Conservation (phyloP, 2,113 vertebrate species). For the Lipophrys pholis region DNA sequence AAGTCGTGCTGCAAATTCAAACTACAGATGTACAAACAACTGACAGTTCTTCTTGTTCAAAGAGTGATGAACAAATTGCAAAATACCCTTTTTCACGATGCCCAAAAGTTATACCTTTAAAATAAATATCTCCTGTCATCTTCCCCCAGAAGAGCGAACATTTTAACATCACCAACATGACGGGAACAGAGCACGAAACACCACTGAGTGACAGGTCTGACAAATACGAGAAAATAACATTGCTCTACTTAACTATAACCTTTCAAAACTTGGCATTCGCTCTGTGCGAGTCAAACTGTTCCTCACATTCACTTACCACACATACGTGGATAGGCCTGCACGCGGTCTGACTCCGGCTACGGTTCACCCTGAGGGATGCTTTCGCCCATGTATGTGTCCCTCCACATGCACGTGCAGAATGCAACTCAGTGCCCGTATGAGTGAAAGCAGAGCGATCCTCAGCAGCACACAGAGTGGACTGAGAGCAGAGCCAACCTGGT, state of each 20-base stretch:
- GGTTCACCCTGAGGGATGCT: constrained; percentile 51
- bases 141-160: constrained; percentile 1
- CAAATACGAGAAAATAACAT: neutral
- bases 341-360: constrained; percentile 46
- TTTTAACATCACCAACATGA: neutral
- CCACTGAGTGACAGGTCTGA: constrained; percentile 1
- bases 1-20: constrained; percentile 19
- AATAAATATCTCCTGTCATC: constrained; percentile 16
- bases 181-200: constrained; percentile 22
- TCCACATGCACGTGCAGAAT: constrained; percentile 46
- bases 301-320: constrained; percentile 60
- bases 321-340: constrained; percentile 52
- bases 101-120: constrained; percentile 8
- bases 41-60: neutral
- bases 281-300: neutral
- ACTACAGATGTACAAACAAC: neutral
- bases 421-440: constrained; percentile 48
- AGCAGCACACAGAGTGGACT: constrained; percentile 59
- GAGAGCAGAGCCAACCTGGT: constrained; percentile 74
- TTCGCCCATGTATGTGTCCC: constrained; percentile 48
- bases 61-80: neutral
- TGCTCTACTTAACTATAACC: neutral
- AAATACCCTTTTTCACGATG: neutral
- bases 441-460: constrained; percentile 55
- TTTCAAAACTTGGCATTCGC: constrained; percentile 11